Base-by-base conservation (phyloP, 2,797 vertebrate genomes). In the Psittacula echo region DNA sequence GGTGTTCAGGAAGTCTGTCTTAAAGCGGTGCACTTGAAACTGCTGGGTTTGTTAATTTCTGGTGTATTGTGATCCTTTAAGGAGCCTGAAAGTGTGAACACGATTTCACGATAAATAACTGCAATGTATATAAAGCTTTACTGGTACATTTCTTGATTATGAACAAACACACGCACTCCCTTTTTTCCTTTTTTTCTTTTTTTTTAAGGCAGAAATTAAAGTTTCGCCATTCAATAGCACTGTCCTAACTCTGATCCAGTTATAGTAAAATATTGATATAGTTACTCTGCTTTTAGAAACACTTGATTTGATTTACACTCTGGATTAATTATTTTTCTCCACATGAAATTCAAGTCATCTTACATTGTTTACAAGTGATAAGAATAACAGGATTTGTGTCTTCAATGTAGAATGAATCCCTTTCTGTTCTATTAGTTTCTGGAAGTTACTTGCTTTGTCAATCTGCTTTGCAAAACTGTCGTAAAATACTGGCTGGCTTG, bases 201-300 rank as follows among this genome's bases (percentile, higher is more conserved):
- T 44, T 51, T n/a, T 11, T 7, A 22, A 37, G 42, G 12, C 22
- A 60, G 39, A 83, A 77, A 56, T 41, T 11, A 5, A 12, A 24
- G 5, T 48, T 92, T 87, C 11, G 9, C 11, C 11, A 11, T 79
- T 92, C 37, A 42, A 0, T 68, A 66, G 15, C 41, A 20, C n/a
- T 83, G 67, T 34, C 30, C 5, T 30, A 53, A 56, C 34, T 84
- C 34, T 53, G 60, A 47, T 85, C 29, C 21, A 62, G 23, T 51
- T 86, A 45, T 3, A 47, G 34, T 65, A 58, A n/a, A 58, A 32
- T 7, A 26, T 41, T 48, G 32, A 12, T 67, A 48, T 14, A 68
- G 32, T 90, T 87, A 22, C 32, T 76, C n/a, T 91, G 22, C 42
- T 91, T 95, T 79, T 94, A 89, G 64, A 82, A 85, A 79, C 54